Percentiles rank a stretch among this genome's conserved stretches.
phyloP scores from a whole-genome alignment of 2,797 vertebrate species.

The Mastacembelus armatus region DNA sequence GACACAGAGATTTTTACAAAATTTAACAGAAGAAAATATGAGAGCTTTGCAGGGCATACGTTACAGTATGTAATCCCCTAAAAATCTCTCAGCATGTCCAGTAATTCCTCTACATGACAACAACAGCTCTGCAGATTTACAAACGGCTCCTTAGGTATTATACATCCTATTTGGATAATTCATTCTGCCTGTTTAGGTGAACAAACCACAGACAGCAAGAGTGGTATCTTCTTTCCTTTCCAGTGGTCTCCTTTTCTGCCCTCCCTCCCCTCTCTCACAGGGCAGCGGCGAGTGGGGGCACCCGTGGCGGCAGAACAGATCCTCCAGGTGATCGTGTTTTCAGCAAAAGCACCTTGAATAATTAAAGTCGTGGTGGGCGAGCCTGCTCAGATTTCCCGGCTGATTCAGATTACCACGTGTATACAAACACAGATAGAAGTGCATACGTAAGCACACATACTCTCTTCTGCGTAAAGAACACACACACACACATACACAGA shows the following conservation, averaged over 20 bases:
- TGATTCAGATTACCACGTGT: constrained; percentile 81
- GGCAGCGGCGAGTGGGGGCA: constrained; percentile 20
- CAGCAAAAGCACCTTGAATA: constrained; percentile 84
- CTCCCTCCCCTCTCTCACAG: constrained; percentile 1
- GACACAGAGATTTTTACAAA: constrained; percentile 12
- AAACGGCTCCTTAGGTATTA: constrained; percentile 42
- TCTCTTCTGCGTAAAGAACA: constrained; percentile 15
- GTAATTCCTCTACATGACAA: constrained; percentile 29
- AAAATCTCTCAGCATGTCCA: constrained; percentile 10
- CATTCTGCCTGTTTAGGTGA: constrained; percentile 68
- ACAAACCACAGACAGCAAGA: constrained; percentile 61
- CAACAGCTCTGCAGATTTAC: constrained; percentile 33
- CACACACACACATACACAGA: constrained; percentile 34
- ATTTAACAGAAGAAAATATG: constrained; percentile 11
- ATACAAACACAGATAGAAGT: constrained; percentile 72
- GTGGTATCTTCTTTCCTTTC: constrained; percentile 68
- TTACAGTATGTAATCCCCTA: neutral
- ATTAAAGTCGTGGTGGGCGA: constrained; percentile 79
- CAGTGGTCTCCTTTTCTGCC: constrained; percentile 55
- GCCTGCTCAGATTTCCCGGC: constrained; percentile 76
- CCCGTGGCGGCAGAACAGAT: constrained; percentile 59
- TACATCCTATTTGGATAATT: constrained; percentile 68
- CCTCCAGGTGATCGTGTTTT: constrained; percentile 81
- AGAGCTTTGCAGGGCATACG: neutral
- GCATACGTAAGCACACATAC: constrained; percentile 41